Evolutionary conservation across 2,888 invertebrate species (phyloP).

Genomic region (Baronia brevicornis): DNA sequence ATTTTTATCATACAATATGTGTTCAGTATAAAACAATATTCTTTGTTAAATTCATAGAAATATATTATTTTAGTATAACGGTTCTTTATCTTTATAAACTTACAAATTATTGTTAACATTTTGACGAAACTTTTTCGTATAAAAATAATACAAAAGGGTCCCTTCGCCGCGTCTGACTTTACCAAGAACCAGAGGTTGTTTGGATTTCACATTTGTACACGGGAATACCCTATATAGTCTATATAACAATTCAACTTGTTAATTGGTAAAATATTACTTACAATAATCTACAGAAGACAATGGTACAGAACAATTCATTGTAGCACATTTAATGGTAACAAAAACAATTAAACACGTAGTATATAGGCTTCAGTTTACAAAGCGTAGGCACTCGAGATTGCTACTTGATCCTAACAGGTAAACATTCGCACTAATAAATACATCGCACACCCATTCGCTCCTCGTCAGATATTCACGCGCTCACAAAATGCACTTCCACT

Average conservation of each 20-base stretch:
- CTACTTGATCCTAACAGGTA: conserved; percentile 65
- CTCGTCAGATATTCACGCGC: conserved; percentile 33
- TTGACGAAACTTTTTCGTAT: conserved; percentile 65
- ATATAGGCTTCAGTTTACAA: conserved; percentile 72
- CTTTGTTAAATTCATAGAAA: conserved; percentile 75
- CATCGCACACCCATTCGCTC: conserved; percentile 49
- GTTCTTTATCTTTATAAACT: conserved; percentile 68
- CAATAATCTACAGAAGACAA: conserved; percentile 67
- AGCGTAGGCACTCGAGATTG: conserved; percentile 77
- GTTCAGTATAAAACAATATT: conserved; percentile 74
- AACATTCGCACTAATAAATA: conserved; percentile 74
- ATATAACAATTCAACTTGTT: conserved; percentile 73
- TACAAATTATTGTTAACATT: conserved; percentile 74
- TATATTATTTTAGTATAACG: conserved; percentile 75
- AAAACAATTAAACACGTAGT: conserved; percentile 69
- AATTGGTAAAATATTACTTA: conserved; percentile 70
- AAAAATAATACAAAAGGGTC: conserved; percentile 70
- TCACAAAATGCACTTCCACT: conserved; percentile 36
- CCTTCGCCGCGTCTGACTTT: conserved; percentile 26
- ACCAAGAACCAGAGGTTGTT: conserved; percentile 8
- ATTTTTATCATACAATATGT: conserved; percentile 69
- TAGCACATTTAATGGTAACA: conserved; percentile 71
- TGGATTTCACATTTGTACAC: conserved; percentile 25
- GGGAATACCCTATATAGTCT: conserved; percentile 34
- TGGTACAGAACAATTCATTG: conserved; percentile 66